Percentiles rank a stretch among this genome's conserved stretches.
phyloP scores from a whole-genome alignment of 2,113 vertebrate species.

The Hyperopisus bebe region DNA sequence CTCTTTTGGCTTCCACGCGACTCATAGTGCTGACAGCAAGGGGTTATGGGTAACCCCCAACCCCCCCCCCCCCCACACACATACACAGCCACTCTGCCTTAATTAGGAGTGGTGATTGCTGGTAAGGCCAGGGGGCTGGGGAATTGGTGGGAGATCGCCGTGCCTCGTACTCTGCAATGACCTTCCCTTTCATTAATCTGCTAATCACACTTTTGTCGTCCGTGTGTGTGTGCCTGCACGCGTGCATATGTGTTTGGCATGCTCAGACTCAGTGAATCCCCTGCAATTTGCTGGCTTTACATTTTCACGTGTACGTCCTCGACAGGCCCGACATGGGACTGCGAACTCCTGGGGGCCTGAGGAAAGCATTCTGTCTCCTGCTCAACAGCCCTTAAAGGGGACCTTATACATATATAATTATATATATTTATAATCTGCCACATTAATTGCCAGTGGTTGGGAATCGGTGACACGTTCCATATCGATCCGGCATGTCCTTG shows the following conservation, averaged over 20 bases:
- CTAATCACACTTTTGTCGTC: not conserved
- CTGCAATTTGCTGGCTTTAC: not conserved
- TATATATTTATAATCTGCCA: conserved; percentile 12
- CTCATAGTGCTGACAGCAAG: not conserved
- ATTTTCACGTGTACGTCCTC: not conserved
- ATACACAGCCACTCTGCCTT: not conserved
- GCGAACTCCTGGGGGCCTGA: conserved; percentile 8
- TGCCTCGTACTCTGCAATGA: not conserved
- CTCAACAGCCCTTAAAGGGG: conserved; percentile 13
- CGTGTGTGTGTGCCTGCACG: not conserved
- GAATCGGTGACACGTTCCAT: conserved; percentile 8
- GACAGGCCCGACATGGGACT: not conserved
- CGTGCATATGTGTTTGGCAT: not conserved
- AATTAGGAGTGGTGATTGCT: not conserved
- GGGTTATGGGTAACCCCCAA: not conserved
- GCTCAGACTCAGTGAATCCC: not conserved
- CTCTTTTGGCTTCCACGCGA: not conserved
- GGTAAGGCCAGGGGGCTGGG: not conserved
- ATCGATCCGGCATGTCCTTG: conserved; percentile 19
- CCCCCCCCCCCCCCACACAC: not conserved
- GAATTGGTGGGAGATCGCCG: not conserved
- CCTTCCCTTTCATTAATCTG: not conserved
- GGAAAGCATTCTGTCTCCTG: conserved; percentile 21
- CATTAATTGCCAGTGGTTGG: conserved; percentile 17
- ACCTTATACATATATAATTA: conserved; percentile 18